Evolutionary conservation across 2,797 vertebrate genomes (phyloP), one percentile per base, ranked within the genome.

Genomic region (Chanos chanos): DNA sequence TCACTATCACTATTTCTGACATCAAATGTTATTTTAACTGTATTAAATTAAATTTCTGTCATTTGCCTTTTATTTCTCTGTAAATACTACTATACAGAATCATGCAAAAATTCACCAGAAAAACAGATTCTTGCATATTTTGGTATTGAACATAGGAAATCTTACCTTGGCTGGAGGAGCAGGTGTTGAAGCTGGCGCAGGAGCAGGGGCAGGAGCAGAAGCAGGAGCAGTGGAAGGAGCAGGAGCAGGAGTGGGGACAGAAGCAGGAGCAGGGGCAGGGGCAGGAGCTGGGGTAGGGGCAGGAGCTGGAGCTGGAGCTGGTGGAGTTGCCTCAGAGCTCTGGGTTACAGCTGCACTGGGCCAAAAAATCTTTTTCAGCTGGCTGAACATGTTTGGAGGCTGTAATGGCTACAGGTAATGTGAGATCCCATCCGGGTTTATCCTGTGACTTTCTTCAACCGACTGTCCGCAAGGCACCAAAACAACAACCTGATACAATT

Each of bases 381-480:
- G 69, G 63, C 74, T 76, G 64, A 89, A 83, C 86, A 90, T 90
- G 63, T 16, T 18, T 16, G 18, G 1, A 21, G 19, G 31, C 1
- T 30, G 9, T 4, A 30, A 25, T 25, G 52, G 18, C 61, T 55
- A 55, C 28, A 63, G 31, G 12, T 0, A 50, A 10, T 18, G 5
- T 24, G 5, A 8, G 15, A 3, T 52, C 30, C 54, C 15, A 27
- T 65, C 40, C 50, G 48, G 40, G 39, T 55, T 56, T 55, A 50
- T 48, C 43, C 16, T 24, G 37, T 9, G 27, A 16, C 49, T 51
- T n/a, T 62, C 4, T 55, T 43, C 34, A 3, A 7, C 27, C 54
- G 16, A 27, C 51, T 60, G 49, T 43, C 24, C 21, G 31, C 43
- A 55, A 28, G 22, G 31, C 36, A 24, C 25, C 5, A 21, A 6